Evolutionary conservation across 2,888 invertebrate genomes (phyloP).

Genomic region (Leptura quadrifasciata): DNA sequence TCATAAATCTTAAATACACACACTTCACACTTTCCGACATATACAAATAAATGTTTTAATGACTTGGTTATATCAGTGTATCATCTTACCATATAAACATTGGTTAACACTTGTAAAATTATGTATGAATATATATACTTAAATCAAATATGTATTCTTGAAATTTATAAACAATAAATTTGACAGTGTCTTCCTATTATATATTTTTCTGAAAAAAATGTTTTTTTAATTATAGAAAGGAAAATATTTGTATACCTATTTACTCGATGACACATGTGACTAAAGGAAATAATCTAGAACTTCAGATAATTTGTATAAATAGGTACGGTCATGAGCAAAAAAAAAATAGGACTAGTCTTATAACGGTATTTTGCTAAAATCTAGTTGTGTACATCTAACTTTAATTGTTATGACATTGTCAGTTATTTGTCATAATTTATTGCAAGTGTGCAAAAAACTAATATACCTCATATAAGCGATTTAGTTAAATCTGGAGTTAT

Average conservation of each 20-base stretch:
- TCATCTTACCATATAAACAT: not conserved
- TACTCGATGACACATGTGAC: not conserved
- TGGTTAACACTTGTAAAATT: not conserved
- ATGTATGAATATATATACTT: not conserved
- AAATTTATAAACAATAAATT: conserved; percentile 7
- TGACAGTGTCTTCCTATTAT: not conserved
- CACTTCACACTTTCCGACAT: not conserved
- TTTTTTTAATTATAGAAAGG: not conserved
- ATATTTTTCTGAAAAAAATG: not conserved
- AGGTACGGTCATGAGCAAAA: too few relatives aligned
- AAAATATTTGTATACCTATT: not conserved
- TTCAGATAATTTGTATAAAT: not conserved
- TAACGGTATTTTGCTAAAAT: too few relatives aligned
- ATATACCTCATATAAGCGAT: too few relatives aligned
- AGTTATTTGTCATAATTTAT: too few relatives aligned
- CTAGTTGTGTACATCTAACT: too few relatives aligned
- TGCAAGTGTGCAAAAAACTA: too few relatives aligned
- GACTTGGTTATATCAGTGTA: not conserved
- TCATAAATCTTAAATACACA: too few relatives aligned
- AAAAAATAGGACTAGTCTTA: too few relatives aligned
- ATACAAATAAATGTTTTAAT: not conserved
- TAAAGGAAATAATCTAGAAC: not conserved
- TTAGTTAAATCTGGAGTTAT: too few relatives aligned
- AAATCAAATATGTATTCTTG: not conserved
- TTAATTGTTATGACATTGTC: too few relatives aligned